These are phyloP conservation scores for Gymnorhina tibicen DNA, from an alignment of 2,113 vertebrate genomes.

Conservation along the genomic window DNA sequence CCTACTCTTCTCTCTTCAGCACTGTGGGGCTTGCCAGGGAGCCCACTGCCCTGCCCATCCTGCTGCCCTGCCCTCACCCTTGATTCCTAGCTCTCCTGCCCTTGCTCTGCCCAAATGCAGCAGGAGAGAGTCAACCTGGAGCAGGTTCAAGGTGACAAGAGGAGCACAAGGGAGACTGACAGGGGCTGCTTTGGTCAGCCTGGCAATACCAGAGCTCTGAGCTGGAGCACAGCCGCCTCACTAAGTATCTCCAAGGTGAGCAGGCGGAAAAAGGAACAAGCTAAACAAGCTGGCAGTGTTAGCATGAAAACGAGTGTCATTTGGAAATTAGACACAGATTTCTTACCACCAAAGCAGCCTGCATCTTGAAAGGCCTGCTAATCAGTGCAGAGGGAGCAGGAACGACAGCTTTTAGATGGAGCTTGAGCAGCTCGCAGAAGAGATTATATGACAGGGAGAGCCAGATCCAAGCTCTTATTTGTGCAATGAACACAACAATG, in stretches of 20 bases:
- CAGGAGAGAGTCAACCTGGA: background rate
- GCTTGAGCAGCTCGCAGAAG: background rate
- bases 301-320: background rate
- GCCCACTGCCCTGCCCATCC: background rate
- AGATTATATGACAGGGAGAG: background rate
- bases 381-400: background rate
- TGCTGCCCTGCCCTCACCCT: background rate
- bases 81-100: fast-evolving
- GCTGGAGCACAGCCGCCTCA: background rate
- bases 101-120: fast-evolving
- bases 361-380: background rate
- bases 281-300: background rate
- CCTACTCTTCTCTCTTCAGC: background rate
- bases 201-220: background rate
- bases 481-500: background rate
- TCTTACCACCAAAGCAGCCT: background rate
- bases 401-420: background rate
- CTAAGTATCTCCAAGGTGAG: background rate
- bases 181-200: background rate
- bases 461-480: background rate
- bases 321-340: background rate
- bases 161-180: background rate
- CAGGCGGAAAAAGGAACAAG: background rate
- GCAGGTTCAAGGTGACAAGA: background rate
- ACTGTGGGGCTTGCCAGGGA: background rate